Base-by-base conservation (phyloP, 2,888 invertebrate genomes). In the Hirtodrosophila histrioides region DNA sequence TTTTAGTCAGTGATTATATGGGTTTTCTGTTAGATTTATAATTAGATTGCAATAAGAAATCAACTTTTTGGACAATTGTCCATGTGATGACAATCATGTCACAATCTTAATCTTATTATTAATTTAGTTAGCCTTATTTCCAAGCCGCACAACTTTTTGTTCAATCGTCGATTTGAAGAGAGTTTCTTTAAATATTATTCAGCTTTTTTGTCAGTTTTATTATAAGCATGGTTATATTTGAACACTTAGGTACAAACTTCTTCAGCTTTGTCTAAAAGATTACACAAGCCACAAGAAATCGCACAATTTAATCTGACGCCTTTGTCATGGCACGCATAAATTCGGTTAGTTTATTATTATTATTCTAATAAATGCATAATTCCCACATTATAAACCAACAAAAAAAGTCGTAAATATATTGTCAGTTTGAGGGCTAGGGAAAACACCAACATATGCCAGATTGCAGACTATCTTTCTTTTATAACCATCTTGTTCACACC, bases 301-400 rank as follows among this genome's bases (percentile, higher is more conserved):
- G 48, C 84, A 69, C 41, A 58, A 51, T 62, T 67, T 69, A 56
- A 72, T 68, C 81, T 70, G 40, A 54, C 46, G 58, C 43, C 81
- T 69, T 70, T 75, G 75, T 69, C 66, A 61, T 73, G 69, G 65
- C 78, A 84, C 75, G 75, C 81, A 82, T 82, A 85, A 82, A 75
- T 64, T 77, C 65, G 56, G 72, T 72, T 82, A 77, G 72, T 69
- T 85, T 70, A 77, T 75, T 69, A 58, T 79, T 82, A 85, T 77
- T 69, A 79, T 83, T 85, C 82, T 83, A 85, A 82, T 84, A 73
- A 75, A 78, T 85, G 72, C 79, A 50, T 41, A 62, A 35, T 71
- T 83, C 82, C 85, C 82, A 83, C 82, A 85, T 69, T 75, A 85
- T 74, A 76, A 84, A 70, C 44, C 81, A 66, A 57, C 63, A 62